Base-by-base conservation (phyloP, 2,797 vertebrate species). In the Onychomys leucogaster region DNA sequence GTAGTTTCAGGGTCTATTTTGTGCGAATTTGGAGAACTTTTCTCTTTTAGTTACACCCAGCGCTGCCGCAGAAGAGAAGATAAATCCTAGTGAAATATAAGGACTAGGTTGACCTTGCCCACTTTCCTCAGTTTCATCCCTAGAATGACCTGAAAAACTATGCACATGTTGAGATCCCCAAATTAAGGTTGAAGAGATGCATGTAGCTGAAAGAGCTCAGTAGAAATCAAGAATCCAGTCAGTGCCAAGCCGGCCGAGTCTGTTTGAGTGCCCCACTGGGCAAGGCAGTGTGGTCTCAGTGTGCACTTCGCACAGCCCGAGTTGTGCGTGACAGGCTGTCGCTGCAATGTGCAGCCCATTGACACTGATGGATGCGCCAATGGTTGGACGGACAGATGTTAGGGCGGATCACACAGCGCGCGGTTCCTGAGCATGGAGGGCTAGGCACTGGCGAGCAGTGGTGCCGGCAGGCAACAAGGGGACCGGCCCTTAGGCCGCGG, bases 381-480 rank as follows among this genome's bases (percentile, higher is more conserved):
- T 99, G 99, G 99, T 99, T 98, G 99, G 99, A 99, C 99, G 98
- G 99, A 99, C 99, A 99, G 99, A 99, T 99, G 99, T 99, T 99
- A 98, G 99, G 99, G 99, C 99, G 99, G 99, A 97, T 99, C 99
- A 99, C 99, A 99, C 98, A 98, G 99, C 98, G 98, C 98, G 98
- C 98, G 97, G 99, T 97, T 98, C 98, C 98, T 97, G 97, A 96
- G 97, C 98, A 67, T 98, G 98, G 99, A 98, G 98, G 98, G 98
- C 98, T 97, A 98, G 98, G 82, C 85, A 61, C n/a, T 19, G 21
- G 63, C 23, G 29, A n/a, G 78, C 41, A 43, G 52, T 37, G 0
- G 73, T 43, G 5, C 63, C 46, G 6, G 85, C 3, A 77, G 91
- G 92, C 71, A 49, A 94, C 78, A n/a, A 34, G 13, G 81, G 84